phyloP scores from a whole-genome alignment of 2,888 invertebrate genomes.

The Arrhopalites spinosus region DNA sequence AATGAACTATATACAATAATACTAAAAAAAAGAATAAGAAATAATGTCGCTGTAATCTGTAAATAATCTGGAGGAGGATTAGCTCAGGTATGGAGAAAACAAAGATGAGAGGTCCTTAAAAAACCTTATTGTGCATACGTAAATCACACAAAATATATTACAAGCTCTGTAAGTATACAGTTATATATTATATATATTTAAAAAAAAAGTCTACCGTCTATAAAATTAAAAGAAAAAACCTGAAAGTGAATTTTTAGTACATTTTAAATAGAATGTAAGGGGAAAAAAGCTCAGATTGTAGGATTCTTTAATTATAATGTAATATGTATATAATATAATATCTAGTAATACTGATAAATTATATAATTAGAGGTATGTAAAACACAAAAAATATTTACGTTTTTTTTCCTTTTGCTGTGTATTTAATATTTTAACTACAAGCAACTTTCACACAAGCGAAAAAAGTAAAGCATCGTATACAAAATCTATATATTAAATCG shows the following conservation, averaged over 20 bases:
- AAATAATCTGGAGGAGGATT: too few relatives aligned
- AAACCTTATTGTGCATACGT: too few relatives aligned
- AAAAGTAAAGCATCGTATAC: neutral
- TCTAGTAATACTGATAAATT: neutral
- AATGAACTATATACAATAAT: too few relatives aligned
- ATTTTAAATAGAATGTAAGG: neutral
- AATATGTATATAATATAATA: neutral
- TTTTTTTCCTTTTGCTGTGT: neutral
- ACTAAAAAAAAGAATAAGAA: too few relatives aligned
- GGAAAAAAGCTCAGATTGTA: neutral
- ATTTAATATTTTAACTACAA: neutral
- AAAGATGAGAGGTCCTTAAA: too few relatives aligned
- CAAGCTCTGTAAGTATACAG: too few relatives aligned
- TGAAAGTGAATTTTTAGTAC: neutral
- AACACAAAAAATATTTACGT: neutral
- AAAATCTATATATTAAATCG: neutral
- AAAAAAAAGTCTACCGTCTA: neutral
- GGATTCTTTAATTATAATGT: neutral
- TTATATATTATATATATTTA: neutral
- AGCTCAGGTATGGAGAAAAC: too few relatives aligned
- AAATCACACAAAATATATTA: too few relatives aligned
- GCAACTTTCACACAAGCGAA: neutral
- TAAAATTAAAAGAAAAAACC: neutral
- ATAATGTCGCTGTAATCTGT: too few relatives aligned
- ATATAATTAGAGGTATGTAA: neutral